These are phyloP conservation scores for Eupristina koningsbergeri DNA, from an alignment of 1,140 invertebrate genomes.

Conservation along the genomic window DNA sequence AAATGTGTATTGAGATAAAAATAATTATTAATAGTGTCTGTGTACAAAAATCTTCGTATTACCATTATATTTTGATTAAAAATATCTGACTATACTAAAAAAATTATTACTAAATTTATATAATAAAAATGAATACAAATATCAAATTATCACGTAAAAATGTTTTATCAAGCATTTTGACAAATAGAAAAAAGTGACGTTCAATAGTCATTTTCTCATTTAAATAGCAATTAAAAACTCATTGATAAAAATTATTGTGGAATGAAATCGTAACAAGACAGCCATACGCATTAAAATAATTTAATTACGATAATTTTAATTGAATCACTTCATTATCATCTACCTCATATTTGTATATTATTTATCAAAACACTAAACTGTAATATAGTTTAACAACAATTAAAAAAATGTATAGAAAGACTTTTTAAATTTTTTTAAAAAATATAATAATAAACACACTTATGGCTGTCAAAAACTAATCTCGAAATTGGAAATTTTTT, in stretches of 20 bases:
- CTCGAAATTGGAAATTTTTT: constrained; percentile 13
- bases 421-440: constrained; percentile 11
- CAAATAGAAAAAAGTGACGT: constrained; percentile 34
- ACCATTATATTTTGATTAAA: constrained; percentile 49
- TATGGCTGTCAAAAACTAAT: constrained; percentile 27
- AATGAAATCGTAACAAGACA: constrained; percentile 26
- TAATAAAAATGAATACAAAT: constrained; percentile 45
- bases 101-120: constrained; percentile 45
- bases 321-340: not conserved
- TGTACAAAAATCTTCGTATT: constrained; percentile 47
- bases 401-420: constrained; percentile 35
- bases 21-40: constrained; percentile 29
- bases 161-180: constrained; percentile 45
- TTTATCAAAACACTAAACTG: constrained; percentile 46
- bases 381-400: constrained; percentile 14
- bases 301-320: constrained; percentile 32
- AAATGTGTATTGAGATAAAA: constrained; percentile 37
- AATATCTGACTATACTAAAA: constrained; percentile 48
- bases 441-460: constrained; percentile 25
- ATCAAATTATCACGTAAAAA: constrained; percentile 48
- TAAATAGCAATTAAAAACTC: constrained; percentile 30
- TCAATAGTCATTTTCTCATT: constrained; percentile 39
- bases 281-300: constrained; percentile 35
- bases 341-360: constrained; percentile 22
- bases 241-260: not conserved